A percentile compares a stretch with the other conserved stretches of the same genome.
Evolutionary conservation across 2,888 invertebrate genomes (phyloP).

Genomic region (Macroteleia sp.): DNA sequence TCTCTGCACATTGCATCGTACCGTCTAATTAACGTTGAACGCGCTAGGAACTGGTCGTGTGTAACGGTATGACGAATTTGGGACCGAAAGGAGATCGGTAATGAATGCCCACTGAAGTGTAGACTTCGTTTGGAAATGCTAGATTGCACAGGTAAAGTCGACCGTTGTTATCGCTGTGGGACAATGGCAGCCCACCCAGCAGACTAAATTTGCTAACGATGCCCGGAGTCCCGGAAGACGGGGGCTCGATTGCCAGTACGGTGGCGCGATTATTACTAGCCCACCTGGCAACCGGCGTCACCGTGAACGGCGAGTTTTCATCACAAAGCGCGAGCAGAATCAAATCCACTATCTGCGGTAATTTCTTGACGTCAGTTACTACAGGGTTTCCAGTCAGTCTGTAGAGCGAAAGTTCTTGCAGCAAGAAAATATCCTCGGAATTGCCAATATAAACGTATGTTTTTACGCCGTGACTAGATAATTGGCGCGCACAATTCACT

Average conservation of each 20-base stretch:
- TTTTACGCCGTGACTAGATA: constrained; percentile 92
- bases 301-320: constrained; percentile 84
- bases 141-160: constrained; percentile 94
- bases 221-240: constrained; percentile 87
- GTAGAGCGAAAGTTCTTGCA: constrained; percentile 88
- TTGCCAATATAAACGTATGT: constrained; percentile 87
- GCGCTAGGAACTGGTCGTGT: too few species aligned
- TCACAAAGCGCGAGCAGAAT: constrained; percentile 86
- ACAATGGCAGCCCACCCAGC: constrained; percentile 89
- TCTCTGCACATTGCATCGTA: too few species aligned
- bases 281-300: constrained; percentile 87
- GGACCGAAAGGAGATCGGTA: constrained; percentile 95
- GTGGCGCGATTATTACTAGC: constrained; percentile 89
- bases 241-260: constrained; percentile 91
- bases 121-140: constrained; percentile 91
- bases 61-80: too few species aligned
- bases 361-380: constrained; percentile 85
- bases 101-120: constrained; percentile 89
- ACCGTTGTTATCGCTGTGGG: constrained; percentile 87
- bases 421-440: constrained; percentile 84
- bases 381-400: constrained; percentile 87
- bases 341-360: constrained; percentile 85
- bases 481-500: constrained; percentile 90
- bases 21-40: too few species aligned
- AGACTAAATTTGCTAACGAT: constrained; percentile 88